Base-by-base conservation (phyloP, 2,797 vertebrate genomes). In the Hephaestus fuliginosus region DNA sequence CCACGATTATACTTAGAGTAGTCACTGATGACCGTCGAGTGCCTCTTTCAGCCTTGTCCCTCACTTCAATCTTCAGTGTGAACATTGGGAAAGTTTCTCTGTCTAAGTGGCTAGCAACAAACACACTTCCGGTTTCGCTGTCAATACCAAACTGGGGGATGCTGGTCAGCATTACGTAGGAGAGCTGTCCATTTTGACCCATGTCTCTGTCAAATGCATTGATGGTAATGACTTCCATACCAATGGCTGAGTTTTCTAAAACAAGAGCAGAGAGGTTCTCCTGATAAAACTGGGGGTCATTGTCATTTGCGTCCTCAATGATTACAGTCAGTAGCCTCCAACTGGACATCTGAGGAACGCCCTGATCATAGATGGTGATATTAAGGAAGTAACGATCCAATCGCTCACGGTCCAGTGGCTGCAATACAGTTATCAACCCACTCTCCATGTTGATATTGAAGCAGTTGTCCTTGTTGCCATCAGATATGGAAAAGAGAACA, bases 271-370 rank as follows among this genome's bases (percentile, higher is more conserved):
- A 96, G 88, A 97, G 98, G 73, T 89, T 90, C 55, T 96, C 95
- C 39, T 96, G 93, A 62, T 95, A 82, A 90, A 99, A 99, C 81
- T 93, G 90, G 0, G 98, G 98, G 10, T 95, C 82, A 41, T 99
- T 99, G 87, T 99, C 98, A 64, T 99, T 99, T 76, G 96, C 95
- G 74, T 99, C 98, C 72, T 98, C 94, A 48, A 99, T 85, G 18
- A 93, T 95, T 76, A 99, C 68, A 41, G 96, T 96, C 71, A 99
- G 82, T 51, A 99, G 91, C 61, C 87, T 95, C 97, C 97, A 98
- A 3, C 90, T 93, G 51, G 96, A 97, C 92, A 96, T 96, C 90
- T 97, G 97, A 48, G 97, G 97, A 83, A 98, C 84, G n/a, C 98
- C 98, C 91, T 98, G 97, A 91, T 99, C 98, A 57, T 96, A 98